These are phyloP conservation scores for Axinella damicornis DNA, from an alignment of 37 sponge, comb jelly and placozoan genomes.

Conservation along the genomic window DNA sequence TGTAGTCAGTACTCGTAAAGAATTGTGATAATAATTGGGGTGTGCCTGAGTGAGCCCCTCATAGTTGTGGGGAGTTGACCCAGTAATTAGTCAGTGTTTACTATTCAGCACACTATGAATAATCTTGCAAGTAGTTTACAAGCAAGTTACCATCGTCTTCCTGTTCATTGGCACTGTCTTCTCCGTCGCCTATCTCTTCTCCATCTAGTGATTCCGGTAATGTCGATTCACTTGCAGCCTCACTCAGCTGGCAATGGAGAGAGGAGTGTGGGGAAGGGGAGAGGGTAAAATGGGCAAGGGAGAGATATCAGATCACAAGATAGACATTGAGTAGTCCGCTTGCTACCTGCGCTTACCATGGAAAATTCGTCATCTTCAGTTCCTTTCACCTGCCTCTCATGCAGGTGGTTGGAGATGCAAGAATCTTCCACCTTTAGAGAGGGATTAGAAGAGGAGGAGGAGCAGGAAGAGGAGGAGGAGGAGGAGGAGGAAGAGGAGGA, in stretches of 20 bases:
- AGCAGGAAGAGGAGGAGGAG: not conserved
- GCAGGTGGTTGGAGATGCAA: constrained; percentile 73
- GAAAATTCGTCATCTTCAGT: constrained; percentile 47
- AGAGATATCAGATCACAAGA: too few species aligned
- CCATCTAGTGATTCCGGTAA: not conserved
- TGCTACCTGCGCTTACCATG: not conserved
- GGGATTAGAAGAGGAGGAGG: not conserved
- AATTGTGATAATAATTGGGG: too few species aligned
- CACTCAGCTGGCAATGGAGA: not conserved
- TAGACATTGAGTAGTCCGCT: too few species aligned
- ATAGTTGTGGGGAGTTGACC: too few species aligned
- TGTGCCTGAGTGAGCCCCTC: too few species aligned
- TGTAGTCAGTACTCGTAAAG: too few species aligned
- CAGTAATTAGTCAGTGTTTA: too few species aligned
- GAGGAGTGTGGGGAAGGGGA: too few species aligned
- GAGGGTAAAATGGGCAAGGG: too few species aligned
- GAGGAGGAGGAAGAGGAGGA: not conserved
- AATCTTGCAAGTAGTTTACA: too few species aligned
- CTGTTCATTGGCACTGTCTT: constrained; percentile 5
- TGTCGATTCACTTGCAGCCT: not conserved
- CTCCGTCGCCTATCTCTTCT: constrained; percentile 9
- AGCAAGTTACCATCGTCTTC: constrained; percentile 16
- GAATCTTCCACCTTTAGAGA: constrained; percentile 80
- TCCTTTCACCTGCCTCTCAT: constrained; percentile 73
- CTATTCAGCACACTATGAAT: too few species aligned